Base-by-base conservation (phyloP, 2,113 vertebrate genomes). In the Mormoops blainvillei region DNA sequence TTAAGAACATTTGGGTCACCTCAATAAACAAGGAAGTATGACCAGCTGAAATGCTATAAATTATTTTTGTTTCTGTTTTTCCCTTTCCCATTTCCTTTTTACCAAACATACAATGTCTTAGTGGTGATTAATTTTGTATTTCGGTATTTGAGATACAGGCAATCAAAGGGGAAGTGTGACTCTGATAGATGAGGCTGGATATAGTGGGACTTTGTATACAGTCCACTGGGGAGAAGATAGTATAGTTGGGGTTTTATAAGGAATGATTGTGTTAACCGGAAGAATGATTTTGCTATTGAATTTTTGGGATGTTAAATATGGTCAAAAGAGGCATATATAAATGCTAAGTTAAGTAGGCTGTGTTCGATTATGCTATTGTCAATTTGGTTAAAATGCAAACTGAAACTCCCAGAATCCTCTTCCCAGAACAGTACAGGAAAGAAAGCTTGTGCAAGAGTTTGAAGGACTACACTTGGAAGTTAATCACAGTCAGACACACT, bases 1-100 rank as follows among this genome's bases (percentile, higher is more conserved):
- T n/a, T 58, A 82, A 52, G 36, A 91, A 94, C 48, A 91, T 87
- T 16, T 91, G 48, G 28, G 36, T 83, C 76, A 82, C 3, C 18
- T 1, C 50, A 91, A 41, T 14, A 87, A 12, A 91, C 77, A 50
- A 63, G 68, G 12, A 87, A 45, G 6, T 28, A 61, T 26, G 16
- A 67, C 14, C 31, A 78, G 4, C 10, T 50, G 11, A 73, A 90
- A 48, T 38, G 18, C 5, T 70, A 86, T 77, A 36, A 91, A 83
- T 26, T 78, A 24, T 71, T 83, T 96, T 92, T 73, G 11, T 84
- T 96, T 89, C 12, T 82, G 24, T 67, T 83, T 89, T 94, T 38
- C 48, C 41, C 24, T 77, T 87, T 82, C 36, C 31, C 20, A 16
- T 84, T 83, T 70, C 26, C 33, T 71, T 84, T 33, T 13, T 58